Evolutionary conservation across 2,888 invertebrate species (phyloP).

Genomic region (Cephonodes hylas): DNA sequence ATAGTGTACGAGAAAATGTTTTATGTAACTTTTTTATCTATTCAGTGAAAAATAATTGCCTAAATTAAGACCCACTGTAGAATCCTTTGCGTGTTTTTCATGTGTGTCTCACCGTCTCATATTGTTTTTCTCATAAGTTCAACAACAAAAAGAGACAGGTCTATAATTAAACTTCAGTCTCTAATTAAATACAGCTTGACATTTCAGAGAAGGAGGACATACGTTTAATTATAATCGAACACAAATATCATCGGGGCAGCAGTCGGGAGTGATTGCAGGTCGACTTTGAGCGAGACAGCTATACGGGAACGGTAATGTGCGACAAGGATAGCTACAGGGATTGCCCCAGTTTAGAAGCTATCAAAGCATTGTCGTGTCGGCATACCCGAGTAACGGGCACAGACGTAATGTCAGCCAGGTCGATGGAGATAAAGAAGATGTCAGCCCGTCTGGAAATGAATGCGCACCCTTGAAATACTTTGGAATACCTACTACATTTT

Average conservation of each 20-base stretch:
- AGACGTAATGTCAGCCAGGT: constrained; percentile 43
- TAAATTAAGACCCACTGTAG: too few species aligned
- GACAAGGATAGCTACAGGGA: constrained; percentile 67
- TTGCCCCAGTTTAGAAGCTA: constrained; percentile 69
- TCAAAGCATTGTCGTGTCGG: constrained; percentile 65
- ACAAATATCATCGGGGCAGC: constrained; percentile 80
- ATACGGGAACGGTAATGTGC: constrained; percentile 19
- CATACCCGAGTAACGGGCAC: constrained; percentile 45
- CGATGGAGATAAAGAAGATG: constrained; percentile 36
- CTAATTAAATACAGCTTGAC: constrained; percentile 79
- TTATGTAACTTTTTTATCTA: background rate
- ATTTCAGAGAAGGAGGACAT: constrained; percentile 79
- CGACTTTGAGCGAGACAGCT: constrained; percentile 25
- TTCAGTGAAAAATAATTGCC: too few species aligned
- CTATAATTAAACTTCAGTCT: constrained; percentile 48
- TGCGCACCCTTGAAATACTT: constrained; percentile 4
- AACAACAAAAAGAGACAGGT: constrained; percentile 35
- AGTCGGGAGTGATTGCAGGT: constrained; percentile 65
- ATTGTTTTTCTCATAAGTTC: constrained; percentile 21
- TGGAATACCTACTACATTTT: constrained; percentile 2
- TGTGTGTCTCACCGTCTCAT: background rate
- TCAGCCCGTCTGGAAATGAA: constrained; percentile 53
- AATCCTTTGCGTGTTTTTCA: too few species aligned
- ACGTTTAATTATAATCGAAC: constrained; percentile 75
- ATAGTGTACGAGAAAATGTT: too few species aligned